Evolutionary conservation across 2,797 vertebrate genomes (phyloP).

Genomic region (Gymnodraco acuticeps): DNA sequence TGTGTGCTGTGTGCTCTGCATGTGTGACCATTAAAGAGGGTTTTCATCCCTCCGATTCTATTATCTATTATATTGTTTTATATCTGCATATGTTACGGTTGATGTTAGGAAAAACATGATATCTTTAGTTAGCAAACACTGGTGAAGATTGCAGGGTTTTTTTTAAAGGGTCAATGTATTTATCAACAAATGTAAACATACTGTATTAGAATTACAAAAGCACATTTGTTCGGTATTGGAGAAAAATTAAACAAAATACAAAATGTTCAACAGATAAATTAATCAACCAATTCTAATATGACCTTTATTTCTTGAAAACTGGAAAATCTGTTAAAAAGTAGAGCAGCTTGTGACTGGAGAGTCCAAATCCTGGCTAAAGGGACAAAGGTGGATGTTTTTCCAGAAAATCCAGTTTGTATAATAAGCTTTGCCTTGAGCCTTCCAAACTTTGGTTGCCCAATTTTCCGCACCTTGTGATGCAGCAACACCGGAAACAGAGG

Average conservation of each 20-base stretch:
- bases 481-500: conserved; percentile 4
- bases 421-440: not conserved
- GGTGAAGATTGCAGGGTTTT: too few species aligned
- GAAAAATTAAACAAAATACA: too few species aligned
- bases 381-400: not conserved
- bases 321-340: not conserved
- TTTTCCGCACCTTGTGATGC: not conserved
- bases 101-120: not conserved
- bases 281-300: not conserved
- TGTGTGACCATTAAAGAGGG: too few species aligned
- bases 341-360: not conserved
- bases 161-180: too few species aligned
- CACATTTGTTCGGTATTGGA: too few species aligned
- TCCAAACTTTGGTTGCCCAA: not conserved
- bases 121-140: not conserved
- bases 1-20: too few species aligned
- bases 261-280: not conserved
- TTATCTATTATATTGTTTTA: not conserved
- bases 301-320: not conserved
- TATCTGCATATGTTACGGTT: not conserved
- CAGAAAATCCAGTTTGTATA: not conserved
- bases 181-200: too few species aligned
- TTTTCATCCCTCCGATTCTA: too few species aligned
- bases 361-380: not conserved
- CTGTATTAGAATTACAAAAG: too few species aligned